Base-by-base conservation (phyloP, 2,888 invertebrate genomes). In the Sepiola atlantica region DNA sequence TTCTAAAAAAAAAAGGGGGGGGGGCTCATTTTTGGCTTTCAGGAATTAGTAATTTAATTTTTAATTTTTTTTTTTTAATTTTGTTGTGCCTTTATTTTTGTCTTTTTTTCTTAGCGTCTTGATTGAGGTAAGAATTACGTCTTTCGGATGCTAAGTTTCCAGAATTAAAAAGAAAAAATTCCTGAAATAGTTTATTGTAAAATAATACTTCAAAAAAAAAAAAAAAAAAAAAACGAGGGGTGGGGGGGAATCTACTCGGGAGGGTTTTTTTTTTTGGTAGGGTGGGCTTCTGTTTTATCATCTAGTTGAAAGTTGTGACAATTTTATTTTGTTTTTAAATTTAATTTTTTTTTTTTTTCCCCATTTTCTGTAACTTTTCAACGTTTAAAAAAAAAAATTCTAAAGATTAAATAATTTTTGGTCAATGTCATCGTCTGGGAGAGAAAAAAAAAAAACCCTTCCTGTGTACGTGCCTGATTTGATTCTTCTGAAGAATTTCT, bases 101-200 rank as follows among this genome's bases (percentile, higher is more conserved):
- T 32, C 16, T 77, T 77, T 77, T 16, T 77, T 77, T 32, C 77
- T 12, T 77, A n/a, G 77, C 77, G n/a, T 77, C 77, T 77, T n/a
- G 77, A 77, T n/a, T 77, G 77, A 77, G 77, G n/a, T 77, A 77
- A 77, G n/a, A n/a, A 77, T n/a, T 77, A 77, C 77, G n/a, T 77
- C 21, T 77, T 77, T 77, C 77, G n/a, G 77, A 77, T 77, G 12
- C 3, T 77, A 77, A 77, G 14, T n/a, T 77, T 77, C 77, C n/a
- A 77, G 77, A 77, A 45, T 77, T 77, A 16, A 77, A 77, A 61
- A 21, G 6, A 77, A 77, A 77, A 32, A n/a, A 32, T n/a, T 77
- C 77, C 18, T 14, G 10, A 32, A 77, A n/a, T 77, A 77, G 77
- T 77, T n/a, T n/a, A n/a, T 18, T 77, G 32, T 77, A 77, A 77